Evolutionary conservation across 2,888 invertebrate species (phyloP), one percentile per base, ranked within the genome.

Genomic region (Eristalis arbustorum): DNA sequence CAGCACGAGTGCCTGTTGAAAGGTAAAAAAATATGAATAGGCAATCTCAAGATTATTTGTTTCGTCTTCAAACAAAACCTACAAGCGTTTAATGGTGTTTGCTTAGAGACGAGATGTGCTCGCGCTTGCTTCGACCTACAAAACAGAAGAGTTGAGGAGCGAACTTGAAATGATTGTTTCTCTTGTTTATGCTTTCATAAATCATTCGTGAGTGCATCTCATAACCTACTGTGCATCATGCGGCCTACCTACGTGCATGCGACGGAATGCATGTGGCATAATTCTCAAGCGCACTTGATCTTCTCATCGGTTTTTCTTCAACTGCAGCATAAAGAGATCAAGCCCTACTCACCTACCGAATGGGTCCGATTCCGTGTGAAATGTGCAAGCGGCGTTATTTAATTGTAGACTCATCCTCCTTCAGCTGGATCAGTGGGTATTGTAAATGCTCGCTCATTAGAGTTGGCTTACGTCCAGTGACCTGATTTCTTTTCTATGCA

Each of bases 91-190:
- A 18, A 18, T 49, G 49, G 49, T 18, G 49, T 18, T 49, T 49
- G 49, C 49, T 49, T 49, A 18, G 49, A 18, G 49, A 59, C 13
- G 25, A 59, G 59, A 13, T 25, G 59, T 59, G 23, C 25, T 23
- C 25, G 59, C 59, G 6, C 59, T 23, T 8, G 13, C 28, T 14
- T 13, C 28, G 10, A 42, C 57, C 57, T 67, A 25, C 63, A 69
- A 73, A 75, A 75, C 79, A 62, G 75, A 79, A 84, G 79, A 79
- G 84, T 75, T 79, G 75, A 34, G 13, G 11, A 23, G 42, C 66
- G 62, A 84, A 79, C 84, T 84, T 64, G 42, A 25, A 40, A 72
- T 68, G 1, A 56, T 64, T 63, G 18, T 63, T 77, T 37, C 4
- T 13, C 4, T 13, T 37, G 11, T 11, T 22, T 69, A 59, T 66